A percentile compares a stretch with the other conserved stretches of the same genome.
Evolutionary conservation across 2,797 vertebrate species (phyloP).

Genomic region (Gambelia wislizenii): DNA sequence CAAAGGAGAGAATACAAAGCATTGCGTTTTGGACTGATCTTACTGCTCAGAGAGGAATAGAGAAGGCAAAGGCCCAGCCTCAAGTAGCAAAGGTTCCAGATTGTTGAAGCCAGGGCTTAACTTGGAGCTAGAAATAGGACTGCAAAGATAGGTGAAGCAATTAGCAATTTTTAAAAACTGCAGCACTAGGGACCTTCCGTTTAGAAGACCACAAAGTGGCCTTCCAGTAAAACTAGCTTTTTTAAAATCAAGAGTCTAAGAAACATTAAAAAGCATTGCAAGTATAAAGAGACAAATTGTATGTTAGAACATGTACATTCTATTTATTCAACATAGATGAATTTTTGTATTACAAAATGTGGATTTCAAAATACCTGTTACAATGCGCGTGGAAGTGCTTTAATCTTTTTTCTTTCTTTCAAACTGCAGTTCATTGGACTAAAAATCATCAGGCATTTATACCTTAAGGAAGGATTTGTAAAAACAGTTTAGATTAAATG

Average conservation of each 20-base stretch:
- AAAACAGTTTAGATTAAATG: constrained; percentile 51
- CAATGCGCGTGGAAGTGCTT: background rate
- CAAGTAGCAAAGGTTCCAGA: too few species aligned
- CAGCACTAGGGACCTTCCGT: too few species aligned
- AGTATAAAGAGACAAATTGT: background rate
- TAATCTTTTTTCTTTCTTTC: constrained; percentile 23
- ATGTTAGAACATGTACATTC: constrained; percentile 28
- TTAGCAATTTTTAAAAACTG: too few species aligned
- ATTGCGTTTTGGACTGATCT: too few species aligned
- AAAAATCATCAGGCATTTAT: background rate
- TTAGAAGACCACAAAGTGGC: background rate
- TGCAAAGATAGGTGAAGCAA: too few species aligned
- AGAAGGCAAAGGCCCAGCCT: too few species aligned
- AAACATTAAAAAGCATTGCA: background rate
- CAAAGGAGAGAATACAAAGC: too few species aligned
- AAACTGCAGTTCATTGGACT: constrained; percentile 11
- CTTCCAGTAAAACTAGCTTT: background rate
- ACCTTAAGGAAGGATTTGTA: background rate
- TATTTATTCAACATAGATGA: background rate
- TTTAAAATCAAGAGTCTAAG: too few species aligned
- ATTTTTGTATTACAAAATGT: background rate
- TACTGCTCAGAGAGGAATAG: too few species aligned
- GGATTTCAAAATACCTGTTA: background rate
- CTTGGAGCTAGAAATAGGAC: too few species aligned
- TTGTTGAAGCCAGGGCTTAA: too few species aligned